Evolutionary conservation across 2,888 invertebrate species (phyloP), one percentile per base, ranked within the genome.

Genomic region (Ypsolopha scabrella): DNA sequence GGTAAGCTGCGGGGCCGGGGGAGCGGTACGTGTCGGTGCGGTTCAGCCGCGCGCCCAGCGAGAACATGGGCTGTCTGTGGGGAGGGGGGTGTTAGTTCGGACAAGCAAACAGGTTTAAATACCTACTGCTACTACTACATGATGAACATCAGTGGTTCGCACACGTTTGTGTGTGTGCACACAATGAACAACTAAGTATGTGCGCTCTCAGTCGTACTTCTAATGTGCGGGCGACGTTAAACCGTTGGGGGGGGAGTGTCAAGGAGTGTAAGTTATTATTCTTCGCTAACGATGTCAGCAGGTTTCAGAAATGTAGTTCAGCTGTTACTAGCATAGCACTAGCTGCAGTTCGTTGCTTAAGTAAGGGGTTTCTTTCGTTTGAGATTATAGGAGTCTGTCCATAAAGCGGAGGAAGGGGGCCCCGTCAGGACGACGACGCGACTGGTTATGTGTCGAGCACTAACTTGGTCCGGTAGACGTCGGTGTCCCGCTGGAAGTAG

Each of bases 1-100:
- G 88, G 61, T 88, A 88, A 54, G 77, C 70, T 55, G 87, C 83
- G 3, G 75, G 77, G 0, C 88, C 87, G 2, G 75, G 76, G 10
- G 76, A 64, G 45, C 60, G 67, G 36, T 68, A 57, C 59, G 63
- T 65, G 45, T 78, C 76, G 0, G 72, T 70, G 51, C 75, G 78
- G 0, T 64, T 72, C 52, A 69, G 68, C 43, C 72, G 71, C 41
- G 70, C 68, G 50, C 75, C 78, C 58, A 88, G 66, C 44, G 80
- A 80, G 70, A 67, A 88, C 43, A 64, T 62, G 10, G 88, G 88
- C 50, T 70, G 63, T 52, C 73, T 75, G 59, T 53, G 50, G 37
- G 43, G 24, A 10, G 43, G 43, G 41, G 9, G 11, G 51, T 14
- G 39, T 24, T 24, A 24, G 24, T 24, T 24, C 24, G n/a, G n/a